Percentiles rank a stretch among this genome's conserved stretches.
phyloP scores from a whole-genome alignment of 2,113 vertebrate genomes.

The Hyaena hyaena region DNA sequence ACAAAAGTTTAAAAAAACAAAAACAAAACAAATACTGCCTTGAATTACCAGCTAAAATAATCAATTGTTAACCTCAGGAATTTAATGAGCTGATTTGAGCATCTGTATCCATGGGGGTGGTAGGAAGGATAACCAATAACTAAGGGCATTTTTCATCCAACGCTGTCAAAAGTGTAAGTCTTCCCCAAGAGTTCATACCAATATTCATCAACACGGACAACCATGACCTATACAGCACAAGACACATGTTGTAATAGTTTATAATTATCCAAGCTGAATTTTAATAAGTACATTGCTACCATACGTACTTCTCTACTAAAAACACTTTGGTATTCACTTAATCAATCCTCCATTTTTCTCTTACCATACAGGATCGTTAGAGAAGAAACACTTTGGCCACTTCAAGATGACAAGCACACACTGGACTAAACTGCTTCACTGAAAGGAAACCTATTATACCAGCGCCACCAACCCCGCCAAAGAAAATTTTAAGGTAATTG shows the following conservation, averaged over 20 bases:
- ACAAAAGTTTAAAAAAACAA: too few relatives aligned
- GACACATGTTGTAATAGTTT: not conserved
- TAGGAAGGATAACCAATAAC: not conserved
- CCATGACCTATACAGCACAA: not conserved
- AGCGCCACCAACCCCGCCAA: not conserved
- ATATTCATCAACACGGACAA: not conserved
- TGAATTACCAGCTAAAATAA: not conserved
- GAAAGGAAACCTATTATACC: not conserved
- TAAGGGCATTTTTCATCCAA: not conserved
- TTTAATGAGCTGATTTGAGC: not conserved
- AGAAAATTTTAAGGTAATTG: conserved; percentile 10
- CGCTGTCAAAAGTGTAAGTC: not conserved
- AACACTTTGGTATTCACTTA: not conserved
- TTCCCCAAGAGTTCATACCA: not conserved
- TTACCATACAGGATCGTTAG: not conserved
- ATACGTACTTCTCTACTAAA: not conserved
- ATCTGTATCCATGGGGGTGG: rapidly evolving
- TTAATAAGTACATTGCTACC: not conserved
- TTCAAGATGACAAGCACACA: not conserved
- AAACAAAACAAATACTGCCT: not conserved
- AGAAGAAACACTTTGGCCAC: not conserved
- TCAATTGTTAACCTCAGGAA: not conserved
- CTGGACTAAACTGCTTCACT: not conserved
- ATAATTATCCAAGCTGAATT: not conserved
- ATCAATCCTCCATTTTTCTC: not conserved